Evolutionary conservation across 2,888 invertebrate species (phyloP).

Genomic region (Eupithecia exiguata): DNA sequence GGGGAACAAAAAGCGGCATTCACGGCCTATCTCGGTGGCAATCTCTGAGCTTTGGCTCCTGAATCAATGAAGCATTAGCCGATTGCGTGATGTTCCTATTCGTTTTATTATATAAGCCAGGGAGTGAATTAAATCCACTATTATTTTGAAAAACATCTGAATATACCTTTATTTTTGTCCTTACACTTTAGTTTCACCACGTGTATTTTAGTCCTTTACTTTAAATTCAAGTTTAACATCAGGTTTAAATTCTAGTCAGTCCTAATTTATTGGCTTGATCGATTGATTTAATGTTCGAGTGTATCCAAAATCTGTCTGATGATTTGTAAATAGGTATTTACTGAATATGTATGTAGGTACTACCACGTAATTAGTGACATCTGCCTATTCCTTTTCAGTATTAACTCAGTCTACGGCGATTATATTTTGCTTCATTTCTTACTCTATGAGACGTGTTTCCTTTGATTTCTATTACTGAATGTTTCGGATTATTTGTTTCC

Average conservation of each 20-base stretch:
- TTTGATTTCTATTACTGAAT: slow-evolving; percentile 21
- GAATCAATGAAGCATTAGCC: slow-evolving; percentile 43
- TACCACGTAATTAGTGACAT: neutral
- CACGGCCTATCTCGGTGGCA: slow-evolving; percentile 43
- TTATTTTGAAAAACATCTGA: neutral
- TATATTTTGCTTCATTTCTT: neutral
- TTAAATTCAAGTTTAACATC: neutral
- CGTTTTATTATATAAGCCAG: slow-evolving; percentile 20
- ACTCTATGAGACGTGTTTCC: slow-evolving; percentile 35
- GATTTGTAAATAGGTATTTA: neutral
- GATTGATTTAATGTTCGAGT: too few species aligned
- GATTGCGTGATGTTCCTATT: slow-evolving; percentile 37
- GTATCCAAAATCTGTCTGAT: neutral
- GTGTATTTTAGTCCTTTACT: neutral
- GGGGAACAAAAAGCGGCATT: slow-evolving; percentile 45
- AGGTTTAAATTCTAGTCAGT: neutral
- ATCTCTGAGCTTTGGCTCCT: slow-evolving; percentile 39
- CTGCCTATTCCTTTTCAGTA: neutral
- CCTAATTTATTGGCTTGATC: neutral
- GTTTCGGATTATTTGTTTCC: neutral
- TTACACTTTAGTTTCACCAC: neutral
- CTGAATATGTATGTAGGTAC: neutral
- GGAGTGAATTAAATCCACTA: neutral
- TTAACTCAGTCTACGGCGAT: neutral
- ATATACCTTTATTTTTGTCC: neutral